These are phyloP conservation scores for Tauraco erythrolophus DNA, from an alignment of 2,113 vertebrate species.

Conservation along the genomic window DNA sequence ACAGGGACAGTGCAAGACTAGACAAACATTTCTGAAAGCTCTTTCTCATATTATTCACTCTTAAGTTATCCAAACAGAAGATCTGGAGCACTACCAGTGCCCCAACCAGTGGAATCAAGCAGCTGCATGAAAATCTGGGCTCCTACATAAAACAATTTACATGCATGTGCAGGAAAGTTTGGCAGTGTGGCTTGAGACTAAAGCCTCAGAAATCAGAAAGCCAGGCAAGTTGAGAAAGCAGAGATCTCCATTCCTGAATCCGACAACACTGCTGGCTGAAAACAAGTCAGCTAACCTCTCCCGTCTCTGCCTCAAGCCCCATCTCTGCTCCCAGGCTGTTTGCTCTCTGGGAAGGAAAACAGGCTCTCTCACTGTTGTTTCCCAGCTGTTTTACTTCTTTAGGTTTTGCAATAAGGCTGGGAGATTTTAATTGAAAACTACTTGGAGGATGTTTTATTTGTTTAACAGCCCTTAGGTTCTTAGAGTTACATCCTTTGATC, in stretches of 20 bases:
- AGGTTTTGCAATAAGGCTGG: background rate
- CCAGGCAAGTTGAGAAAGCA: background rate
- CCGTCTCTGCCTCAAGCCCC: background rate
- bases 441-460: background rate
- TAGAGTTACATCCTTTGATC: background rate
- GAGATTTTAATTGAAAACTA: background rate
- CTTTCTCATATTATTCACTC: background rate
- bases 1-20: background rate
- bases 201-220: background rate
- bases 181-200: background rate
- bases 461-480: background rate
- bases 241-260: background rate
- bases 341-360: background rate
- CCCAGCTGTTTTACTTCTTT: background rate
- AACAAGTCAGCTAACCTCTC: background rate
- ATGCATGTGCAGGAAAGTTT: background rate
- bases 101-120: background rate
- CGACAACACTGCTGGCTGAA: background rate
- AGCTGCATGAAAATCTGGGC: background rate
- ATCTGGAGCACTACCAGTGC: background rate
- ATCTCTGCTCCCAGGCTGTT: background rate
- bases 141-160: background rate
- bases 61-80: background rate
- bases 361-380: background rate
- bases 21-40: background rate